Evolutionary conservation across 2,888 invertebrate species (phyloP), one percentile per base, ranked within the genome.

Genomic region (Miltochrista miniata): DNA sequence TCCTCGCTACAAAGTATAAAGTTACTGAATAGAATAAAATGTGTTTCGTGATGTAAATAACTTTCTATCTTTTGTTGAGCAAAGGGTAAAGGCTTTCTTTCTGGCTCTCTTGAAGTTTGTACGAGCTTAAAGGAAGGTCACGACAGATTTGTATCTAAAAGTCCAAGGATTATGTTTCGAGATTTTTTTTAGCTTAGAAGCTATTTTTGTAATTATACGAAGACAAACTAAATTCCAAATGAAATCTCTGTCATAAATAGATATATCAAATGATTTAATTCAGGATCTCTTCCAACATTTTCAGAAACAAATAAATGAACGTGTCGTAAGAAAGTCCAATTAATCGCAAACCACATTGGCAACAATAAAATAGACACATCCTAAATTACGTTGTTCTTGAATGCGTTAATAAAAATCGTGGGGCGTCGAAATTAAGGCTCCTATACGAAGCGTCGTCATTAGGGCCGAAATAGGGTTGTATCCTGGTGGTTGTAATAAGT

Each of bases 381-480:
- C 82, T 74, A 79, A 87, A 87, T 87, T 81, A 83, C 79, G 70
- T 75, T 82, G 81, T 79, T 84, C 85, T 89, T 84, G 83, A 83
- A 82, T 79, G 84, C 83, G 84, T 87, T 84, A 90, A 89, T 89
- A 90, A 90, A 89, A 90, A 88, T 88, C 79, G 85, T 83, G 82
- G 85, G 87, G 85, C 84, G 88, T 86, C 85, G 83, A 87, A 90
- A 90, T 90, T 87, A 90, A 90, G 90, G 88, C 77, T 76, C 78
- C 80, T 83, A 79, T 80, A 85, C 85, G 81, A 72, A 84, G 84
- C 83, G 79, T 81, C 81, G 86, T 90, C 89, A 90, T 91, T 91
- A 90, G 87, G 88, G 76, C 79, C 83, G 83, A 83, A 90, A 88
- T 89, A 87, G 89, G 90, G 89, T 90, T 89, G 90, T 90, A 86